These are phyloP conservation scores for Ceratitis capitata DNA, from an alignment of 1,140 invertebrate species.

Conservation along the genomic window DNA sequence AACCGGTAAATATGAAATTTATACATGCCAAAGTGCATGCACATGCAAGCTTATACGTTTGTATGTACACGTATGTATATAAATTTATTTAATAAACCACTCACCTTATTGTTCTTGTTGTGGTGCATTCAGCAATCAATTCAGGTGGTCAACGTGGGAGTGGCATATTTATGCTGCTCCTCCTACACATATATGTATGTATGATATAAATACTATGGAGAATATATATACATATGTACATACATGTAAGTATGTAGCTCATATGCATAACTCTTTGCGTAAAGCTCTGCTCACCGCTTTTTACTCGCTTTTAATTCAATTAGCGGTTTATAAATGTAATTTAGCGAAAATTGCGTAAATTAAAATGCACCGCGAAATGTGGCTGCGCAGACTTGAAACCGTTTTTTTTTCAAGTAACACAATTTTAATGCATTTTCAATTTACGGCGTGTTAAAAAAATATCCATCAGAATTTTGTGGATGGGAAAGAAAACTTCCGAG, in stretches of 20 bases:
- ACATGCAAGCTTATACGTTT: not conserved
- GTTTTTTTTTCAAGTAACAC: too few species aligned
- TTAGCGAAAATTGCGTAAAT: slow-evolving; percentile 4
- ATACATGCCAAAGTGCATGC: not conserved
- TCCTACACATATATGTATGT: too few species aligned
- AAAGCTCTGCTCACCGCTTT: not conserved
- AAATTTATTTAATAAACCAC: not conserved
- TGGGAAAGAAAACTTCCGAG: too few species aligned
- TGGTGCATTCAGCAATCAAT: not conserved
- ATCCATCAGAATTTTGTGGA: too few species aligned
- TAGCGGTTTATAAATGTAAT: slow-evolving; percentile 36
- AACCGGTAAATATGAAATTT: not conserved
- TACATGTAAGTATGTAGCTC: not conserved
- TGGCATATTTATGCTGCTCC: too few species aligned
- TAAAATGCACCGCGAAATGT: not conserved
- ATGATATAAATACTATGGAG: too few species aligned
- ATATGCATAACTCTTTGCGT: not conserved
- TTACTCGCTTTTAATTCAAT: not conserved
- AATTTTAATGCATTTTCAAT: too few species aligned
- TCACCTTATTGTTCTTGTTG: not conserved
- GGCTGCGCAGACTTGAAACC: not conserved
- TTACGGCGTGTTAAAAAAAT: too few species aligned
- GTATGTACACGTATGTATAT: not conserved
- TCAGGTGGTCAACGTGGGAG: not conserved
- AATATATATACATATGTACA: not conserved